A percentile compares a stretch with the other conserved stretches of the same genome.
These are phyloP conservation scores for Scaptomyza pallida DNA, from an alignment of 1,140 invertebrate species.

Conservation along the genomic window DNA sequence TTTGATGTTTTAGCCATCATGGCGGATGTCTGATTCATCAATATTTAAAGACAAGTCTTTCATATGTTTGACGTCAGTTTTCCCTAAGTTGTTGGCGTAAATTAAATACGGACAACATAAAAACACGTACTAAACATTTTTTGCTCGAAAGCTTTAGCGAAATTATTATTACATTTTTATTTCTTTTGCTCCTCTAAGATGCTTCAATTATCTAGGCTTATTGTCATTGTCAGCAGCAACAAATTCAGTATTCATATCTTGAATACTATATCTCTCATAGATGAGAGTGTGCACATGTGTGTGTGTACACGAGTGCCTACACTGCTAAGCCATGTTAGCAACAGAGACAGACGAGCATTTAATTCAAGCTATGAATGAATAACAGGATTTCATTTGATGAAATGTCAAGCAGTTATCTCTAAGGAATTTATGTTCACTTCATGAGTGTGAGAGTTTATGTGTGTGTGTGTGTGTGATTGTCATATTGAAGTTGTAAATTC, in stretches of 20 bases:
- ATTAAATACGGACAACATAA: slow-evolving; percentile 3
- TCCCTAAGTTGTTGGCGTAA: slow-evolving; percentile 3
- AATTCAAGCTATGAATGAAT: slow-evolving; percentile 21
- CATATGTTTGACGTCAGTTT: background rate
- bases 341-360: slow-evolving; percentile 31
- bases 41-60: background rate
- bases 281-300: slow-evolving; percentile 40
- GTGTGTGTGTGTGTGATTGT: slow-evolving; percentile 17
- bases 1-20: too few species aligned
- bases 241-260: slow-evolving; percentile 31
- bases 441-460: background rate
- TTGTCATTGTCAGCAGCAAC: slow-evolving; percentile 39
- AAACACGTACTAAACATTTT: slow-evolving; percentile 12
- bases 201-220: slow-evolving; percentile 43
- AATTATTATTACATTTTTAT: too few species aligned
- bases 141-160: slow-evolving; percentile 26
- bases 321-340: slow-evolving; percentile 57
- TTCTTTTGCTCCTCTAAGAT: slow-evolving; percentile 10
- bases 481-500: slow-evolving; percentile 4
- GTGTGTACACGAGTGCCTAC: slow-evolving; percentile 11
- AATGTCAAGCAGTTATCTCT: slow-evolving; percentile 55
- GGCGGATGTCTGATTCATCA: slow-evolving; percentile 3
- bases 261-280: slow-evolving; percentile 69
- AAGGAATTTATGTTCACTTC: too few species aligned
- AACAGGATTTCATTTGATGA: slow-evolving; percentile 63